phyloP scores from a whole-genome alignment of 2,113 vertebrate species.

The Coracopsis vasa region DNA sequence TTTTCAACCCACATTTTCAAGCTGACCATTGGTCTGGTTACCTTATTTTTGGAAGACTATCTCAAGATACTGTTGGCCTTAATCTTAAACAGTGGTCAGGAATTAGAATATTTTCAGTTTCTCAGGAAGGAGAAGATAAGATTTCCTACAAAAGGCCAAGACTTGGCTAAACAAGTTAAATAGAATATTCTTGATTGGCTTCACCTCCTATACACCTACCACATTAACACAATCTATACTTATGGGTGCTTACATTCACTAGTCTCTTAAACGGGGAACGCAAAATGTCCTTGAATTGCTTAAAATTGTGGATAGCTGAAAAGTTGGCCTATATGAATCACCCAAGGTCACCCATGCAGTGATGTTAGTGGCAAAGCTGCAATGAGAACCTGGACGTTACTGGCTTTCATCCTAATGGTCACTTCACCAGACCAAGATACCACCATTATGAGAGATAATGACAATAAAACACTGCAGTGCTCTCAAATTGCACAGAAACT shows the following conservation, averaged over 20 bases:
- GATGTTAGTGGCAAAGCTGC: constrained; percentile 16
- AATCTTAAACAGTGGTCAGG: background rate
- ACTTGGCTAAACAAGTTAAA: background rate
- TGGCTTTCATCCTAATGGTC: constrained; percentile 35
- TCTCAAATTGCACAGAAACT: constrained; percentile 26
- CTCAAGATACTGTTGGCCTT: background rate
- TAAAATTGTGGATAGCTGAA: background rate
- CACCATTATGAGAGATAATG: constrained; percentile 1
- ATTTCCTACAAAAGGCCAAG: background rate
- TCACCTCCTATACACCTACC: background rate
- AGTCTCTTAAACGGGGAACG: background rate
- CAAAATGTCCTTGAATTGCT: background rate
- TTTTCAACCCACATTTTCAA: background rate
- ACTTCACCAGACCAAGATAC: constrained; percentile 18
- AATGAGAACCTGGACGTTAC: constrained; percentile 3
- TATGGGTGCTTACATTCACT: background rate
- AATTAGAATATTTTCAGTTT: background rate
- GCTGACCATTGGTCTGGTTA: background rate
- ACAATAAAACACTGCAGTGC: constrained; percentile 2
- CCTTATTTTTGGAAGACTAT: background rate
- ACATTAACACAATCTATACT: background rate
- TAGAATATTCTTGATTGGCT: background rate
- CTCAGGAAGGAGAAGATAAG: background rate
- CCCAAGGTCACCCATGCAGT: constrained; percentile 5
- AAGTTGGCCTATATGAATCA: background rate